A percentile compares a stretch with the other conserved stretches of the same genome.
phyloP scores from a whole-genome alignment of 2,888 invertebrate species.

The Dolichopus griseipennis region DNA sequence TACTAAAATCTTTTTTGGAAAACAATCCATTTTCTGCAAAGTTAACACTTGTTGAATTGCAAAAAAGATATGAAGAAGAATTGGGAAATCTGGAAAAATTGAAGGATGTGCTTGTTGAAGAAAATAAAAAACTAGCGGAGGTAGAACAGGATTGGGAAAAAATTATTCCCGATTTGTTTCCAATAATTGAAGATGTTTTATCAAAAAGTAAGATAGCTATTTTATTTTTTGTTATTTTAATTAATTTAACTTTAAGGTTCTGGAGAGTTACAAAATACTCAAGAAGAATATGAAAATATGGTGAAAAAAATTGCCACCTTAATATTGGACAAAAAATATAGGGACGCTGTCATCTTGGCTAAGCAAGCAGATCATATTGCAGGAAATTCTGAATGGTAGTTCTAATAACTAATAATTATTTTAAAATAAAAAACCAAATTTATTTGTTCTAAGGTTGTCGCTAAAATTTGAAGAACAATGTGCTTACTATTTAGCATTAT shows the following conservation, averaged over 20 bases:
- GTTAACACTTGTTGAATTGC: conserved; percentile 48
- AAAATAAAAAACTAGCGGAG: conserved; percentile 47
- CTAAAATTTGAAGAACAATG: conserved; percentile 35
- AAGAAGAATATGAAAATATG: conserved; percentile 36
- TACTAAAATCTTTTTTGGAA: conserved; percentile 60
- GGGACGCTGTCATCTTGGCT: conserved; percentile 35
- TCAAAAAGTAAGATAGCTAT: conserved; percentile 26
- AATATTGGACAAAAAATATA: conserved; percentile 34
- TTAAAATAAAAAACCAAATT: neutral
- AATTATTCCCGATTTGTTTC: conserved; percentile 32
- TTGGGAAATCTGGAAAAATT: conserved; percentile 39
- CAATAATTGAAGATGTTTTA: conserved; percentile 33
- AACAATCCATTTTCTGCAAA: conserved; percentile 79
- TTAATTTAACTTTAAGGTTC: neutral
- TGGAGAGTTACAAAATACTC: conserved; percentile 24
- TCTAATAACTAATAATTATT: neutral
- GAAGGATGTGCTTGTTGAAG: conserved; percentile 47
- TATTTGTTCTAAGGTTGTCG: conserved; percentile 23
- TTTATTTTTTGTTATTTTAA: neutral
- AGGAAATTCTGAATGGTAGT: conserved; percentile 34
- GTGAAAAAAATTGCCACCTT: conserved; percentile 32
- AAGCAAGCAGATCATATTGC: conserved; percentile 36
- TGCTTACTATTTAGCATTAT: conserved; percentile 34
- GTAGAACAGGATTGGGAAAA: conserved; percentile 44
- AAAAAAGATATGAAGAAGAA: conserved; percentile 49